phyloP scores from a whole-genome alignment of 2,888 invertebrate genomes.

The Tenthredo distinguenda region DNA sequence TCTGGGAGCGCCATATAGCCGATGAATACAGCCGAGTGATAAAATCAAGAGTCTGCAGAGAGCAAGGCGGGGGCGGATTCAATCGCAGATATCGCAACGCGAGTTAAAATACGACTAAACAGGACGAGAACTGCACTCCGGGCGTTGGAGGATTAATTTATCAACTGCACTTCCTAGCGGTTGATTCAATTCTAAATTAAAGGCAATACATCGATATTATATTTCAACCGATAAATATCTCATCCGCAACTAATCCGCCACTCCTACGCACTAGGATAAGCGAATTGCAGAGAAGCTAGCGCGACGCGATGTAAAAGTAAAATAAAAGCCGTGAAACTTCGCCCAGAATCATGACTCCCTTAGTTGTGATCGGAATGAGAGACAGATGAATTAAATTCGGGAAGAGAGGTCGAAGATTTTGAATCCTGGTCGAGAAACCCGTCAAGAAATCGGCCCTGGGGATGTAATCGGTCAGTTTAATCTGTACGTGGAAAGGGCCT shows the following conservation, averaged over 20 bases:
- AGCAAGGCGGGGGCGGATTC: conserved; percentile 23
- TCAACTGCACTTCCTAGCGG: background rate
- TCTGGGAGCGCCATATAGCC: background rate
- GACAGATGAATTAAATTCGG: background rate
- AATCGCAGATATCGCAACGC: conserved; percentile 17
- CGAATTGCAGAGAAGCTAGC: background rate
- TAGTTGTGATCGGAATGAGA: background rate
- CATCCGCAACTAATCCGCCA: background rate
- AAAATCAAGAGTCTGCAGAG: background rate
- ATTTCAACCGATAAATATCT: background rate
- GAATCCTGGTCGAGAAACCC: background rate
- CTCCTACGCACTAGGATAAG: background rate
- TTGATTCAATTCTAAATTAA: conserved; percentile 11
- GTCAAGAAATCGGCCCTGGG: background rate
- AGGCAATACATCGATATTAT: background rate
- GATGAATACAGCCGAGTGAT: conserved; percentile 3
- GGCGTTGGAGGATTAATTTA: conserved; percentile 18
- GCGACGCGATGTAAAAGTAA: background rate
- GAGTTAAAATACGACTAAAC: conserved; percentile 23
- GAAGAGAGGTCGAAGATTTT: background rate
- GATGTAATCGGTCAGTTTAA: conserved; percentile 9
- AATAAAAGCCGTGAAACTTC: background rate
- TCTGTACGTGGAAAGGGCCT: conserved; percentile 16
- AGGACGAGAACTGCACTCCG: background rate
- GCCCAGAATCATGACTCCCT: background rate